Percentiles rank a stretch among this genome's conserved stretches.
These are phyloP conservation scores for Montipora cactus DNA, from an alignment of 64 coral and sea anemone species.

Conservation along the genomic window DNA sequence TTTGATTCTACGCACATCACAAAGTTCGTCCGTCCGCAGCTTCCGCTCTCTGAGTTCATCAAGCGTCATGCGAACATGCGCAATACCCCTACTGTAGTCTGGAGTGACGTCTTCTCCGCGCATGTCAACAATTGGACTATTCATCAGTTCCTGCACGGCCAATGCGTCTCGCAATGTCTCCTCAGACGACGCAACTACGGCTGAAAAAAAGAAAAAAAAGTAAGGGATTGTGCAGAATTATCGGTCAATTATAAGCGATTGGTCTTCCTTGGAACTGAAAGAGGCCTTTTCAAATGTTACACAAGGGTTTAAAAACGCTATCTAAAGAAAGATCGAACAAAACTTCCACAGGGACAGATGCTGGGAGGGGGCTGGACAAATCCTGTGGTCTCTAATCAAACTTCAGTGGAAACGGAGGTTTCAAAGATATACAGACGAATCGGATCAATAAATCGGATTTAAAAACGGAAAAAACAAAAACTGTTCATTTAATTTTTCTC, in stretches of 20 bases:
- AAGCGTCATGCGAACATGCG: slow-evolving; percentile 81
- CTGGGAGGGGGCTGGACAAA: too few species aligned
- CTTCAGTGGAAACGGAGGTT: too few species aligned
- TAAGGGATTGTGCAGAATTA: neutral
- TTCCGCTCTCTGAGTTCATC: slow-evolving; percentile 95
- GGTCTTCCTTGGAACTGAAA: too few species aligned
- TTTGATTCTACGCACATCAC: slow-evolving; percentile 98
- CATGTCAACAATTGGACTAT: slow-evolving; percentile 63
- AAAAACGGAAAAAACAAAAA: too few species aligned
- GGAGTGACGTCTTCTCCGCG: slow-evolving; percentile 74
- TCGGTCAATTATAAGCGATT: neutral
- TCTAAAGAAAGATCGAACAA: too few species aligned
- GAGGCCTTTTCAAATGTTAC: too few species aligned
- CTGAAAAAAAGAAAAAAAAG: slow-evolving; percentile 38
- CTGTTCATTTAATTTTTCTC: too few species aligned
- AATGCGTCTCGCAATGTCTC: slow-evolving; percentile 76
- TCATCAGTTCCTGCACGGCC: slow-evolving; percentile 73
- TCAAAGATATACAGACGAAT: too few species aligned
- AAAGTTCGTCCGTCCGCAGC: slow-evolving; percentile 91
- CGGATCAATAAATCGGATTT: too few species aligned
- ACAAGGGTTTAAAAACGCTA: too few species aligned
- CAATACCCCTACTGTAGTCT: slow-evolving; percentile 71
- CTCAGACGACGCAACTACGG: slow-evolving; percentile 72
- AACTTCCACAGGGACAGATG: too few species aligned
- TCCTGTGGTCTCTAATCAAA: too few species aligned